Conservation (phyloP, 2,888 invertebrate genomes). For the Dichetophora obliterata region DNA sequence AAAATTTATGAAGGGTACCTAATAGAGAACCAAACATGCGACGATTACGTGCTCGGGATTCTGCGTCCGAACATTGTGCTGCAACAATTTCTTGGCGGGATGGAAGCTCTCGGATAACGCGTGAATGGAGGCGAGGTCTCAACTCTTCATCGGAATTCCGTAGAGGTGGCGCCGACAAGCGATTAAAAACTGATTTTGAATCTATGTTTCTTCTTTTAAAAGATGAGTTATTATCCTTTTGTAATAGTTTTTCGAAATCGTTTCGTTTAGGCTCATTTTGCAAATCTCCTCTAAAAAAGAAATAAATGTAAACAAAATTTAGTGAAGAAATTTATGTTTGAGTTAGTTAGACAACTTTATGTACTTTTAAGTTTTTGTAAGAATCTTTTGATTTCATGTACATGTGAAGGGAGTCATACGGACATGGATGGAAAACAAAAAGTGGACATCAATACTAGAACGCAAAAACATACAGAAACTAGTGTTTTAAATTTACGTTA, state of each 20-base stretch:
- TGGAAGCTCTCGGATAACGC: conserved; percentile 89
- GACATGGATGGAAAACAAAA: no score
- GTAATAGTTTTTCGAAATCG: conserved; percentile 34
- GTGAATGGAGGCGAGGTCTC: conserved; percentile 78
- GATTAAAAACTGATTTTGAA: conserved; percentile 62
- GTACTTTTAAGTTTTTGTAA: background rate
- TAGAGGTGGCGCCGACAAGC: conserved; percentile 58
- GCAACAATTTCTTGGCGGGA: conserved; percentile 85
- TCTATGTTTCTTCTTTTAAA: conserved; percentile 59
- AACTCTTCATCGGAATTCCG: conserved; percentile 57
- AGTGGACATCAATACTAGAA: no score
- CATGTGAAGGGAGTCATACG: no score
- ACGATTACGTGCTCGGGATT: conserved; percentile 85
- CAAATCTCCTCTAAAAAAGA: conserved; percentile 48
- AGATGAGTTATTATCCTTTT: conserved; percentile 46
- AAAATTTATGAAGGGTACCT: conserved; percentile 95
- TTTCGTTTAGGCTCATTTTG: conserved; percentile 44
- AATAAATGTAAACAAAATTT: background rate
- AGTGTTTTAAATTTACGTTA: no score
- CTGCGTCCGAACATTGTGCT: conserved; percentile 86
- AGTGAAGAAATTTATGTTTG: no score
- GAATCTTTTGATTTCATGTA: no score
- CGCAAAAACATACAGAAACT: no score
- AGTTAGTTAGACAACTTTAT: no score
- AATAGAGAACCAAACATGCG: conserved; percentile 96